Evolutionary conservation across 2,888 invertebrate genomes (phyloP).

Genomic region (Drosophila mettleri): DNA sequence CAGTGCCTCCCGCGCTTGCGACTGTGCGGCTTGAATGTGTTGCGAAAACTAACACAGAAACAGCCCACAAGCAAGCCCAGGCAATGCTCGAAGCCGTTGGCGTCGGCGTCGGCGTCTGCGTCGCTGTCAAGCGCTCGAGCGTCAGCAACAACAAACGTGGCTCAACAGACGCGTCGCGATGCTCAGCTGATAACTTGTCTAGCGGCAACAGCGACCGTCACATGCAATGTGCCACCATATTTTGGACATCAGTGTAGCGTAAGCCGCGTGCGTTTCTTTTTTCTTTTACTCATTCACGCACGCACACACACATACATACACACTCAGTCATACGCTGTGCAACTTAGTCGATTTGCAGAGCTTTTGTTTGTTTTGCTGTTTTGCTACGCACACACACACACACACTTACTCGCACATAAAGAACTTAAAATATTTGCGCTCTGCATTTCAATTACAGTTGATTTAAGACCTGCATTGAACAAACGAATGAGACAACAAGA

Average conservation of each 20-base stretch:
- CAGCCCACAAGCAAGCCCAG: constrained; percentile 55
- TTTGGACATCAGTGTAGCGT: constrained; percentile 41
- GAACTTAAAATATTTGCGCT: constrained; percentile 15
- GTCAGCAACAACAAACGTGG: constrained; percentile 56
- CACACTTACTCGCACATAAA: background rate
- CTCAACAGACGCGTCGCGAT: constrained; percentile 47
- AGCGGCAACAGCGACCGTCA: constrained; percentile 16
- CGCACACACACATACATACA: background rate
- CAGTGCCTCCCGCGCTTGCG: constrained; percentile 33
- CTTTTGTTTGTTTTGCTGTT: constrained; percentile 22
- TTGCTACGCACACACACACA: constrained; percentile 3
- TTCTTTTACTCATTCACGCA: constrained; percentile 2
- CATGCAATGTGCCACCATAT: constrained; percentile 29
- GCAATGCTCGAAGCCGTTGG: constrained; percentile 47
- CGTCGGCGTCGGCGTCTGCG: constrained; percentile 39
- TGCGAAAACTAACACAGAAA: constrained; percentile 76
- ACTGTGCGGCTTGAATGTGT: constrained; percentile 75
- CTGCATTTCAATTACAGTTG: constrained; percentile 35
- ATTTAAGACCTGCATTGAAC: constrained; percentile 17
- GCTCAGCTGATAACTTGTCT: constrained; percentile 44
- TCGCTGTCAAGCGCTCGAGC: constrained; percentile 29
- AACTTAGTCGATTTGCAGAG: constrained; percentile 9
- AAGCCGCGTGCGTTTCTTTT: constrained; percentile 40
- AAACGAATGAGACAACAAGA: constrained; percentile 1
- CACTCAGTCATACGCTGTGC: background rate